Base-by-base conservation (phyloP, 64 coral and sea anemone genomes). In the Montipora sp. region DNA sequence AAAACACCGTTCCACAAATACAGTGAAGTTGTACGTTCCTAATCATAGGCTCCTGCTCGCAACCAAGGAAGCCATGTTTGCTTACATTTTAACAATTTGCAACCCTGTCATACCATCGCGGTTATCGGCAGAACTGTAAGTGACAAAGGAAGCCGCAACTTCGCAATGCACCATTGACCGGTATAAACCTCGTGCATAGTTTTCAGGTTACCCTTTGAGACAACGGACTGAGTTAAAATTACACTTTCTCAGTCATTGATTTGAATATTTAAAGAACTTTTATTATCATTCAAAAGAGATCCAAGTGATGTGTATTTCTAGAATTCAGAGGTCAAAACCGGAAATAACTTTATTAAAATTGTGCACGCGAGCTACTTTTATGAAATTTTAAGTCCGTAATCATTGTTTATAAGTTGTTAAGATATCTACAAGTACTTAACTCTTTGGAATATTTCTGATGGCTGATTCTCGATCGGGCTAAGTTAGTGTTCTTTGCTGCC, bases 201-300 rank as follows among this genome's bases (percentile, higher is more conserved):
- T 63, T 3, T 63, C 15, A 63, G 13, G 9, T 63, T 12, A 63
- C 19, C 13, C 60, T 63, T 63, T 12, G 11, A 63, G 60, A 15
- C 60, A 63, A 63, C 60, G 14, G 3, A 16, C 14, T 63, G 14
- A 7, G 3, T 15, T 63, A 63, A 63, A 16, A 63, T 63, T 12
- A 63, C 8, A 63, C 60, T 12, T 14, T 63, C 14, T 12, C 11
- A 8, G 53, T 11, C 53, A 57, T 11, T 11, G 11, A 57, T 57
- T 57, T 16, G 51, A 72, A 71, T 50, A 7, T 71, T 50, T 70
- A 2, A 50, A 85, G 65, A 49, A 51, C 45, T 43, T 85, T 85
- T 70, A 70, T 85, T 85, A 20, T 85, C 14, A 85, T 85, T 48
- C 44, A 51, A 85, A 85, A 72, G 7, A 69, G 23, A 23, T 14